Evolutionary conservation across 2,888 invertebrate genomes (phyloP).

Genomic region (Dicranocentrus wangi): DNA sequence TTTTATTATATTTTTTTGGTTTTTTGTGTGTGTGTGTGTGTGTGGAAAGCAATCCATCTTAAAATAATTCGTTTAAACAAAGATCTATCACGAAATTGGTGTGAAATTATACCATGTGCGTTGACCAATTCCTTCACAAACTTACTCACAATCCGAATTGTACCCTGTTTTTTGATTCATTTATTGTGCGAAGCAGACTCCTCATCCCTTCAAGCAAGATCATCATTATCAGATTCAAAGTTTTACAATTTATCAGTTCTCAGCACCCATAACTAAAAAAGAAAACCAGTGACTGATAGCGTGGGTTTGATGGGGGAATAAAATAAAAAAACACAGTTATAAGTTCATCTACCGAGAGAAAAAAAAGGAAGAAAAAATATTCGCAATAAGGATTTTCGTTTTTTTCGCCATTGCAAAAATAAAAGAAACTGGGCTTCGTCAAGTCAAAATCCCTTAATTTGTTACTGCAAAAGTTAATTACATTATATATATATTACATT

Average conservation of each 20-base stretch:
- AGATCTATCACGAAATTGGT: too few species aligned
- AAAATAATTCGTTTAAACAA: too few species aligned
- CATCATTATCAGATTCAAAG: slow-evolving; percentile 19
- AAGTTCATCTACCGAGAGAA: slow-evolving; percentile 22
- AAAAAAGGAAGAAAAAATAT: slow-evolving; percentile 12
- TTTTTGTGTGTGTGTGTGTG: too few species aligned
- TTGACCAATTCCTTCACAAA: slow-evolving; percentile 19
- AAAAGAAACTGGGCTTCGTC: too few species aligned
- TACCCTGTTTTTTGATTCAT: not conserved
- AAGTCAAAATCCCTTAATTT: slow-evolving; percentile 33
- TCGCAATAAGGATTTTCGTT: not conserved
- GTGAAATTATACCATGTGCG: slow-evolving; percentile 14
- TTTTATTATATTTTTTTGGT: too few species aligned
- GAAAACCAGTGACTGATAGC: not conserved
- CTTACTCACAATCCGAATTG: not conserved
- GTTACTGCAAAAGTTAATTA: slow-evolving; percentile 26
- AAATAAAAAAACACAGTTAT: slow-evolving; percentile 23
- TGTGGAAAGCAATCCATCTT: too few species aligned
- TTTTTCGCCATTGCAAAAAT: too few species aligned
- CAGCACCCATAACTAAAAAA: not conserved
- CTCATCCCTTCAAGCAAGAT: slow-evolving; percentile 20
- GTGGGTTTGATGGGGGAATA: not conserved
- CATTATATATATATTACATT: not conserved
- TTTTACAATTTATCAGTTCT: slow-evolving; percentile 17
- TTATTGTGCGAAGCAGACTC: too few species aligned